A percentile compares a stretch with the other conserved stretches of the same genome.
Evolutionary conservation across 1,140 invertebrate species (phyloP).

Genomic region (Dicyema japonicum): DNA sequence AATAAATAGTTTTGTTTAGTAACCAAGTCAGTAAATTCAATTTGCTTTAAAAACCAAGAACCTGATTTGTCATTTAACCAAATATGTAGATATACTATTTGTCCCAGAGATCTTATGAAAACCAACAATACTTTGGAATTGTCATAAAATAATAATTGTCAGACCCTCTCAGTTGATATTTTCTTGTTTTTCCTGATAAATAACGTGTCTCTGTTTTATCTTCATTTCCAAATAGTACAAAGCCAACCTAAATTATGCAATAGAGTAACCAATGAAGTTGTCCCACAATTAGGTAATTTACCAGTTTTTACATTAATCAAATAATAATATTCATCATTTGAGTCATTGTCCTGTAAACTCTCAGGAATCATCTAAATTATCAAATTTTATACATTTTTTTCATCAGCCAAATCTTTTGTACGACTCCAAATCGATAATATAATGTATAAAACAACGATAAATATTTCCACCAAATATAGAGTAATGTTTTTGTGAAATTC

Average conservation of each 20-base stretch:
- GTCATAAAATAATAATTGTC: constrained; percentile 24
- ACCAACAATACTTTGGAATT: constrained; percentile 12
- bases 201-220: constrained; percentile 22
- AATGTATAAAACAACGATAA: constrained; percentile 20
- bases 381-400: constrained; percentile 11
- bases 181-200: constrained; percentile 16
- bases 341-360: constrained; percentile 20
- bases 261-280: constrained; percentile 21
- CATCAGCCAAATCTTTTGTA: constrained; percentile 21
- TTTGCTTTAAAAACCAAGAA: no score
- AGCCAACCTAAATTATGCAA: constrained; percentile 13
- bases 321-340: constrained; percentile 24
- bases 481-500: constrained; percentile 25
- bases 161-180: constrained; percentile 18
- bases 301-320: constrained; percentile 25
- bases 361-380: constrained; percentile 1
- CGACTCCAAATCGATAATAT: constrained; percentile 21
- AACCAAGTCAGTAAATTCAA: no score
- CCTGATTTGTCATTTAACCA: no score
- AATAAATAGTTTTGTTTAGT: no score
- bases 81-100: no score
- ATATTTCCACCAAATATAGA: constrained; percentile 23
- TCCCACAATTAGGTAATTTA: constrained; percentile 19
- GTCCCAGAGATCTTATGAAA: no score
- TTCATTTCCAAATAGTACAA: constrained; percentile 23